Conservation (phyloP, 2,888 invertebrate species). For the Metalampra italica region DNA sequence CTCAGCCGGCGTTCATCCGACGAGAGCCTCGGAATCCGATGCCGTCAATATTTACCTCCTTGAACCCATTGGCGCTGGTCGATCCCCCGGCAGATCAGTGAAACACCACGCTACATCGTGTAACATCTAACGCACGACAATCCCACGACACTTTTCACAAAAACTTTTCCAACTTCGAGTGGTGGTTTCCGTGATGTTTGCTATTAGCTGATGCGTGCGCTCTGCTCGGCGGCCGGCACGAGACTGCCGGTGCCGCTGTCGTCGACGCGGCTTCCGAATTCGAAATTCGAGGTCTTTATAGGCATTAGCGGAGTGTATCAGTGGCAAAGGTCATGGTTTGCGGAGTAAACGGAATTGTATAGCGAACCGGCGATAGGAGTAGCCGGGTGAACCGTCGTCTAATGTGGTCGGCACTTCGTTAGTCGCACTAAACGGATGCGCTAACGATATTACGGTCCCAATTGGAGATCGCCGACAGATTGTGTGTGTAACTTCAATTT, state of each 20-base stretch:
- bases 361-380: background rate
- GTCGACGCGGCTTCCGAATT: conserved; percentile 46
- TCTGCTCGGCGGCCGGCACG: conserved; percentile 51
- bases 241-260: conserved; percentile 54
- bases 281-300: conserved; percentile 57
- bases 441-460: background rate
- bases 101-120: conserved; percentile 42
- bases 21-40: conserved; percentile 1
- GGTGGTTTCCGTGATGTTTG: background rate
- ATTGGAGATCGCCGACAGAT: no score
- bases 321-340: conserved; percentile 64
- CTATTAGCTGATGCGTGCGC: conserved; percentile 36
- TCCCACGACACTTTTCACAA: conserved; percentile 10
- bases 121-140: conserved; percentile 4
- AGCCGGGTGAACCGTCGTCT: background rate
- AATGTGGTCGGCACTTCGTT: background rate
- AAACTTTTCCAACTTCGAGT: conserved; percentile 10
- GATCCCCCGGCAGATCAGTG: conserved; percentile 40
- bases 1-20: conserved; percentile 12
- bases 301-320: conserved; percentile 49
- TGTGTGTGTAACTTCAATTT: no score
- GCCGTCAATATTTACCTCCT: conserved; percentile 66
- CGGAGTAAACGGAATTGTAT: conserved; percentile 8
- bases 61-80: conserved; percentile 40
- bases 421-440: background rate